Conservation (phyloP, 2,113 vertebrate genomes). For the Pachypanchax playfairii region DNA sequence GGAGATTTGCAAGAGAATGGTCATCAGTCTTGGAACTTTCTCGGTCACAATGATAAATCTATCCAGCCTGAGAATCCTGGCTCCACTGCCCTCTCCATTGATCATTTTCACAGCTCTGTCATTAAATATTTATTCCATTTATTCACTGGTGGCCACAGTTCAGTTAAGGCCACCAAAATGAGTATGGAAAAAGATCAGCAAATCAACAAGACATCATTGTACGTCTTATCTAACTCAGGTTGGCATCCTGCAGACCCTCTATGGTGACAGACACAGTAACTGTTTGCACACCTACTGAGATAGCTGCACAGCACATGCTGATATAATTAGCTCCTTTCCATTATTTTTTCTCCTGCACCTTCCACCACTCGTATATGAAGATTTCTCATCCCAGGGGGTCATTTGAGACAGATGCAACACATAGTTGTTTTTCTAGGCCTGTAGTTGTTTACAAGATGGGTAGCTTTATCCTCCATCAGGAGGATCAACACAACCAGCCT, state of each 20-base stretch:
- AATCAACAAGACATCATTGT: conserved; percentile 23
- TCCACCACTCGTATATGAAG: conserved; percentile 8
- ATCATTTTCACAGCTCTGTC: conserved; percentile 61
- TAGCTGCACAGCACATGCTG: neutral
- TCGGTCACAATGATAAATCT: conserved; percentile 52
- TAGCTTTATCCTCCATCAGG: conserved; percentile 49
- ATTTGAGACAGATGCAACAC: conserved; percentile 31
- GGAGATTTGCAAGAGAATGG: conserved; percentile 23
- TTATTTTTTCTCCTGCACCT: conserved; percentile 5
- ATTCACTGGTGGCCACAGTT: conserved; percentile 52
- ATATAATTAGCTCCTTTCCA: neutral
- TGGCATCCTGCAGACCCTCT: conserved; percentile 1
- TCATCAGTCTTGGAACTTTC: conserved; percentile 46
- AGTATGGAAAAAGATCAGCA: conserved; percentile 45
- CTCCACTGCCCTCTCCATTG: conserved; percentile 49
- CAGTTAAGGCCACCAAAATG: conserved; percentile 34
- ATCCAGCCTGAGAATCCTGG: conserved; percentile 37
- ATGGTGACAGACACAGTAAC: neutral
- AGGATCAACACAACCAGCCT: conserved; percentile 34
- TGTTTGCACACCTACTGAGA: neutral
- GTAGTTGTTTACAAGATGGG: conserved; percentile 60
- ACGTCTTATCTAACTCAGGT: conserved; percentile 2
- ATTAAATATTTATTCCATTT: conserved; percentile 71
- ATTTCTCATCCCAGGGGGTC: conserved; percentile 20
- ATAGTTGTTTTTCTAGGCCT: conserved; percentile 48